Conservation (phyloP, 2,888 invertebrate genomes). For the Eupithecia subumbrata region DNA sequence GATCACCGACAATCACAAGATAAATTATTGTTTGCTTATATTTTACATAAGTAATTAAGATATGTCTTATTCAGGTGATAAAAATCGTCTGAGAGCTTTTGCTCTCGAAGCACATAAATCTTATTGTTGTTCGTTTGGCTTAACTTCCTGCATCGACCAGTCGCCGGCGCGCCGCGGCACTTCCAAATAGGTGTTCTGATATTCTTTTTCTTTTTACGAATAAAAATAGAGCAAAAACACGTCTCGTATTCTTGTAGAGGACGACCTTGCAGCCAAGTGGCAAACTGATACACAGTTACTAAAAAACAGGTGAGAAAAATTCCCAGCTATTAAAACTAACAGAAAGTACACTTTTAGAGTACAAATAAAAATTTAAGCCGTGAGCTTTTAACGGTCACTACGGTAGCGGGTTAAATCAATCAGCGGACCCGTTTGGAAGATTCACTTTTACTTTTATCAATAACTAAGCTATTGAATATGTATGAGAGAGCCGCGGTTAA, state of each 20-base stretch:
- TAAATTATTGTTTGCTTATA: constrained; percentile 24
- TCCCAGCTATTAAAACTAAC: constrained; percentile 64
- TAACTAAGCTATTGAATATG: constrained; percentile 72
- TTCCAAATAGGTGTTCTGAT: constrained; percentile 81
- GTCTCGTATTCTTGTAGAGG: constrained; percentile 72
- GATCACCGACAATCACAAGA: constrained; percentile 17
- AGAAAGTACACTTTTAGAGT: constrained; percentile 44
- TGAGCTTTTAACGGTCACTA: constrained; percentile 59
- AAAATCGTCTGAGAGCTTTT: constrained; percentile 53
- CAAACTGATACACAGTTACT: constrained; percentile 78
- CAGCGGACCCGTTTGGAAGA: constrained; percentile 62
- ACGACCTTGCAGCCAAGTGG: constrained; percentile 78
- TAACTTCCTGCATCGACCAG: constrained; percentile 80
- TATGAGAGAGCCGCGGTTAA: constrained; percentile 64
- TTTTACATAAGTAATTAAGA: constrained; percentile 38
- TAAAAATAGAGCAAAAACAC: constrained; percentile 80
- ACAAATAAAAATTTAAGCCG: constrained; percentile 52
- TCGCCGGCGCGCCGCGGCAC: constrained; percentile 63
- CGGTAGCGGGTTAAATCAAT: constrained; percentile 63
- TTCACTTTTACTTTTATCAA: constrained; percentile 81
- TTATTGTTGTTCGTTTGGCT: constrained; percentile 76
- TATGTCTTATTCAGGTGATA: constrained; percentile 32
- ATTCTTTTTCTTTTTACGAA: constrained; percentile 74
- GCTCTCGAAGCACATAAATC: constrained; percentile 76
- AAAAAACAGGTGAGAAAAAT: constrained; percentile 75